Evolutionary conservation across 2,113 vertebrate genomes (phyloP), one percentile per base, ranked within the genome.

Genomic region (Xiphorhynchus elegans): DNA sequence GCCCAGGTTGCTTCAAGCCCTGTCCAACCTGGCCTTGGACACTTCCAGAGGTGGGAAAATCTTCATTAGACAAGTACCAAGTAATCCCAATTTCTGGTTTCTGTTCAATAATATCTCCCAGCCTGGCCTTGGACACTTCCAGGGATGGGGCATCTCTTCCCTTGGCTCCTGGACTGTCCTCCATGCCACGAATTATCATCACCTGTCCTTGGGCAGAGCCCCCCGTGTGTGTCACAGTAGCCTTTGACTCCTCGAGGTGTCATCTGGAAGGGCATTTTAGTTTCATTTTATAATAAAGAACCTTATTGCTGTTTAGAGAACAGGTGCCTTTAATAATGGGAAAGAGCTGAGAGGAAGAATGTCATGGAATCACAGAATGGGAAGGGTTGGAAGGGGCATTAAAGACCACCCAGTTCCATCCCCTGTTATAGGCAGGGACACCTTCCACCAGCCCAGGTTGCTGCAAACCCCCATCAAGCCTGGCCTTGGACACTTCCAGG

Each of bases 351-450:
- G 24, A 66, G 62, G 59, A 64, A 42, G 18, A 58, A 52, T 10
- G 13, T 17, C 26, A 37, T 28, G 23, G 53, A 68, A 60, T 74
- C 37, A 23, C 46, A 23, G 52, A 23, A 11, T 39, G 46, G 12
- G 7, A 19, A 46, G 60, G 16, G 1, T 12, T n/a, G n/a, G 24
- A 46, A 40, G 12, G 19, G 53, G 40, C 7, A 2, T 1, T 21
- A 13, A 67, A 75, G 0, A 0, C 3, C 13, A 60, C 1, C 46
- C 13, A 3, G 2, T 10, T 0, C 14, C 53, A 31, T 2, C 17
- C 46, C 62, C 25, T 50, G 17, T 25, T 44, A 35, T 17, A 20
- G 50, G 52, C 72, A 68, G 63, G 53, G 37, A 52, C 84, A 18
- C 37, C 17, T 86, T 0, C 44, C 68, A 16, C 33, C 18, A 4